Conservation (phyloP, 2,113 vertebrate genomes). For the Falco punctatus region DNA sequence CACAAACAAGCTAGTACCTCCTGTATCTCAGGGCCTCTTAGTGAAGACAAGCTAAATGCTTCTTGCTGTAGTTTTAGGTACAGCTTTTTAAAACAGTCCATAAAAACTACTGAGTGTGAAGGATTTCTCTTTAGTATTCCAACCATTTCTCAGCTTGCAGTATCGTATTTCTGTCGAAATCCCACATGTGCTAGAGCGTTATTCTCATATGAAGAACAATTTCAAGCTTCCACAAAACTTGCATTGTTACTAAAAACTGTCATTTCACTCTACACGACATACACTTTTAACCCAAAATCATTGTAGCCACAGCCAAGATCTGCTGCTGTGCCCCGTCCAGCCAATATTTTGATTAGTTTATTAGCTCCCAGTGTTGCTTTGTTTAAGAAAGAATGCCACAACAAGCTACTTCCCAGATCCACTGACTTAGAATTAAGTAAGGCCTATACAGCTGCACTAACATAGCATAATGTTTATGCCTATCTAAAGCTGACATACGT, state of each 20-base stretch:
- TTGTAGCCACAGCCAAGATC: background rate
- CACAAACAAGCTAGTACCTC: background rate
- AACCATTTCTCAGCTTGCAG: background rate
- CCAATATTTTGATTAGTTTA: background rate
- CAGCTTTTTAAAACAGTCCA: background rate
- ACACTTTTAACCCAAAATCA: background rate
- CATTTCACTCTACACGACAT: background rate
- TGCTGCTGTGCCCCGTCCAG: background rate
- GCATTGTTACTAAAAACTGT: background rate
- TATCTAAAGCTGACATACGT: background rate
- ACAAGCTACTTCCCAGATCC: background rate
- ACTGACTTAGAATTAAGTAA: background rate
- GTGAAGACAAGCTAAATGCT: background rate
- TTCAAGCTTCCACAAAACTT: background rate
- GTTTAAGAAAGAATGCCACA: background rate
- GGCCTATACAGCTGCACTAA: background rate
- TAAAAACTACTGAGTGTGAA: background rate
- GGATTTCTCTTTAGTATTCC: background rate
- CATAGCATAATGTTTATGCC: background rate
- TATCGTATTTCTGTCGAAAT: background rate
- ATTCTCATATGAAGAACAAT: background rate
- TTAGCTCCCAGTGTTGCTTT: background rate
- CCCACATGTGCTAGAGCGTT: background rate
- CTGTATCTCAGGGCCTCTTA: background rate
- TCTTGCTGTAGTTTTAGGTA: background rate